Evolutionary conservation across 2,888 invertebrate species (phyloP).

Genomic region (Andricus curvator): DNA sequence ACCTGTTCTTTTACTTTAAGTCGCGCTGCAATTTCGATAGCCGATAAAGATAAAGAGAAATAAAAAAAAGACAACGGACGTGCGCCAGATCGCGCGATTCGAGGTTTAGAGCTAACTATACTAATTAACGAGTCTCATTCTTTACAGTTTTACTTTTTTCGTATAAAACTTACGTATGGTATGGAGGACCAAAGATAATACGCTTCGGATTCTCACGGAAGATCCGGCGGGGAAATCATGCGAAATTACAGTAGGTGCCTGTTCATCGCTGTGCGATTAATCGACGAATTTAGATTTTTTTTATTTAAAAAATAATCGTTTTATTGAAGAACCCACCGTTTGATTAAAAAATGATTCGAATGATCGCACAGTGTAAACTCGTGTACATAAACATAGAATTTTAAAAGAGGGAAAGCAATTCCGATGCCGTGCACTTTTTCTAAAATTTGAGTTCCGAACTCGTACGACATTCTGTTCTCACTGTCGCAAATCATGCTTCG

Average conservation of each 20-base stretch:
- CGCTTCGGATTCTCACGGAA: slow-evolving; percentile 34
- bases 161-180: slow-evolving; percentile 29
- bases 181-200: slow-evolving; percentile 38
- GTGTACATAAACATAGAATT: slow-evolving; percentile 21
- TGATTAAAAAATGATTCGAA: background rate
- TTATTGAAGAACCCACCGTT: background rate
- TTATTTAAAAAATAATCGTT: background rate
- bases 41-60: slow-evolving; percentile 22
- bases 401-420: background rate
- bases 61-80: slow-evolving; percentile 24
- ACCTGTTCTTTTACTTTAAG: slow-evolving; percentile 29
- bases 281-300: slow-evolving; percentile 16
- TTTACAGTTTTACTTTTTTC: slow-evolving; percentile 26
- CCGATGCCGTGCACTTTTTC: slow-evolving; percentile 23
- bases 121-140: slow-evolving; percentile 34
- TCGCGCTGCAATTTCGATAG: slow-evolving; percentile 27
- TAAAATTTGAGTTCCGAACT: slow-evolving; percentile 16
- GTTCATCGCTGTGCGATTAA: slow-evolving; percentile 36
- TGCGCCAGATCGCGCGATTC: slow-evolving; percentile 6
- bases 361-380: slow-evolving; percentile 1
- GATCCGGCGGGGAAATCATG: slow-evolving; percentile 7
- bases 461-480: slow-evolving; percentile 17
- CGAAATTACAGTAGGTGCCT: slow-evolving; percentile 28
- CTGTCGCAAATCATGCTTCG: slow-evolving; percentile 8
- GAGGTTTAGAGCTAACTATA: slow-evolving; percentile 18